Conservation (phyloP, 2,797 vertebrate species). For the Cirrhinus mrigala region DNA sequence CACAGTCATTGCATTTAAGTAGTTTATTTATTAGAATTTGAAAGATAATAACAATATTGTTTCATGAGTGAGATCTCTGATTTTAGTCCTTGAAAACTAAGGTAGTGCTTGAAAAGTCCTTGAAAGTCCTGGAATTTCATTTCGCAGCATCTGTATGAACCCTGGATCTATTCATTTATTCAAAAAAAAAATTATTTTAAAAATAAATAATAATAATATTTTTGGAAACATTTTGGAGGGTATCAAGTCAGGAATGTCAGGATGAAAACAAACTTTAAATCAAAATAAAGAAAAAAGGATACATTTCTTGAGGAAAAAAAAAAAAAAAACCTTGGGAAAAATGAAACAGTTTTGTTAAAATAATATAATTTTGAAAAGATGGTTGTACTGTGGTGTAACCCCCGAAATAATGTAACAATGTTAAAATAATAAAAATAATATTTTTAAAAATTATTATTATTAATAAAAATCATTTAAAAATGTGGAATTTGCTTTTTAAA, state of each 20-base stretch:
- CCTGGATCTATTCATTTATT: not conserved
- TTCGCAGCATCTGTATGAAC: too few species aligned
- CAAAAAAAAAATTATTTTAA: not conserved
- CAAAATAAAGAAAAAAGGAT: not conserved
- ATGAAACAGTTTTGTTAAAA: too few species aligned
- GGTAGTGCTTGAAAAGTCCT: too few species aligned
- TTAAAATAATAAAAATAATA: not conserved
- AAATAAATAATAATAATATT: not conserved
- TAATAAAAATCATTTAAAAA: not conserved
- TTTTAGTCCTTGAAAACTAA: too few species aligned
- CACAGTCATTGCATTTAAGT: too few species aligned
- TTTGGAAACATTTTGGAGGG: not conserved
- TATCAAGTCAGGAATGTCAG: not conserved
- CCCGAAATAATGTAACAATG: not conserved
- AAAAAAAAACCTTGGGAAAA: too few species aligned
- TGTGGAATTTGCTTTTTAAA: not conserved
- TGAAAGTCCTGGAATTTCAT: too few species aligned
- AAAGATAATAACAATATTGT: too few species aligned
- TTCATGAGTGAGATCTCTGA: too few species aligned
- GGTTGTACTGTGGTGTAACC: not conserved
- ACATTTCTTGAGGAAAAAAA: not conserved
- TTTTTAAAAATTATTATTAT: not conserved
- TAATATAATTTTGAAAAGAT: too few species aligned
- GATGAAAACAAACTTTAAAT: not conserved
- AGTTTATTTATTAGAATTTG: too few species aligned